Percentiles rank a stretch among this genome's conserved stretches.
Evolutionary conservation across 2,797 vertebrate species (phyloP).

Genomic region (Schizopygopsis pylzovi): DNA sequence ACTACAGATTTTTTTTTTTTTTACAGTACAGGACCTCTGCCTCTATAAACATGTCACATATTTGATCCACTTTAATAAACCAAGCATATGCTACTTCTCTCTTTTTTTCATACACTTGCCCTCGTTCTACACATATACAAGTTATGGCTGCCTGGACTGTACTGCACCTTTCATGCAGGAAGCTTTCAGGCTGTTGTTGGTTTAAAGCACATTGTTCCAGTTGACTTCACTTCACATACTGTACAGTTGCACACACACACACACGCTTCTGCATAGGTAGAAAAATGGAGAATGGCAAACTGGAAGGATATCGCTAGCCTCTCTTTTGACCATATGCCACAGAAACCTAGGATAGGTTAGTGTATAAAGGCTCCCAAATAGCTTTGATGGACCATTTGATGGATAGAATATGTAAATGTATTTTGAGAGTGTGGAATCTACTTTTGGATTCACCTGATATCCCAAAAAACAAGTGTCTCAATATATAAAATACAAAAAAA

Average conservation of each 20-base stretch:
- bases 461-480: background rate
- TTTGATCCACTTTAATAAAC: slow-evolving; percentile 75
- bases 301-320: background rate
- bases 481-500: background rate
- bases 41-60: slow-evolving; percentile 76
- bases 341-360: background rate
- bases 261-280: slow-evolving; percentile 33
- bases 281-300: background rate
- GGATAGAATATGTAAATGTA: background rate
- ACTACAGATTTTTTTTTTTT: too few species aligned
- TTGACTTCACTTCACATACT: slow-evolving; percentile 67
- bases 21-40: slow-evolving; percentile 58
- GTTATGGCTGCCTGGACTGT: slow-evolving; percentile 69
- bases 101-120: slow-evolving; percentile 66
- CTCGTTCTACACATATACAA: slow-evolving; percentile 75
- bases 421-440: background rate
- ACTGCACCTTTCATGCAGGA: slow-evolving; percentile 66
- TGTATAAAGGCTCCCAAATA: background rate
- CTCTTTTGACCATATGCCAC: slow-evolving; percentile 2
- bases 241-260: slow-evolving; percentile 52
- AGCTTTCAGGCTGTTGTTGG: slow-evolving; percentile 74
- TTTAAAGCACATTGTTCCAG: slow-evolving; percentile 67
- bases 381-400: slow-evolving; percentile 4
- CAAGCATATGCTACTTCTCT: slow-evolving; percentile 35
- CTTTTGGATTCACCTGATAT: background rate